These are phyloP conservation scores for Lepus europaeus DNA, from an alignment of 2,113 vertebrate species.

Conservation along the genomic window DNA sequence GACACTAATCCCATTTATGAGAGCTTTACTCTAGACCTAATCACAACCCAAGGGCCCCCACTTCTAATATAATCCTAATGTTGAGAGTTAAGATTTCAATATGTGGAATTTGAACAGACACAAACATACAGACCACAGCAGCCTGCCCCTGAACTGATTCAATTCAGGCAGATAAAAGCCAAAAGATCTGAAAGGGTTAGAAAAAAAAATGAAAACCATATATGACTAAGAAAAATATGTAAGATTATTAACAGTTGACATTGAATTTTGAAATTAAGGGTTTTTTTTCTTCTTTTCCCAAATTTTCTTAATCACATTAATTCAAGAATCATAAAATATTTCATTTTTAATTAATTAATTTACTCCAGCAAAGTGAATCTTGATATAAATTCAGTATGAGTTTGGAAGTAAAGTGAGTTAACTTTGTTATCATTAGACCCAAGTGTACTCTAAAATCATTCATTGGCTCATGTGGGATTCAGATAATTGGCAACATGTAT, in stretches of 20 bases:
- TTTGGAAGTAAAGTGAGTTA: not conserved
- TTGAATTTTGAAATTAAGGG: not conserved
- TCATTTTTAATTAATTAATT: not conserved
- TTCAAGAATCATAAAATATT: not conserved
- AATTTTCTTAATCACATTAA: conserved; percentile 11
- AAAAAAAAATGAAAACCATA: not conserved
- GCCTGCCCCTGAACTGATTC: not conserved
- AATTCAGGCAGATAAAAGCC: not conserved
- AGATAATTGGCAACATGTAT: not conserved
- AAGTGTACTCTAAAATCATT: not conserved
- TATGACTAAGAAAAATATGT: not conserved
- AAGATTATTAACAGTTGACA: not conserved
- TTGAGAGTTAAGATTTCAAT: not conserved
- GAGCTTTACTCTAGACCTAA: not conserved
- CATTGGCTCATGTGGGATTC: not conserved
- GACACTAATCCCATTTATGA: not conserved
- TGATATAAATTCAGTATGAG: not conserved
- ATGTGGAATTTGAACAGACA: not conserved
- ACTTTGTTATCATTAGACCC: not conserved
- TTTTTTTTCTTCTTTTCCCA: not conserved
- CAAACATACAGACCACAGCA: not conserved
- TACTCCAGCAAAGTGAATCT: not conserved
- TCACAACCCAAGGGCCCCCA: not conserved
- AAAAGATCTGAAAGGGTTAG: not conserved
- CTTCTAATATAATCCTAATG: not conserved